phyloP scores from a whole-genome alignment of 2,113 vertebrate genomes.

The Nicator chloris region DNA sequence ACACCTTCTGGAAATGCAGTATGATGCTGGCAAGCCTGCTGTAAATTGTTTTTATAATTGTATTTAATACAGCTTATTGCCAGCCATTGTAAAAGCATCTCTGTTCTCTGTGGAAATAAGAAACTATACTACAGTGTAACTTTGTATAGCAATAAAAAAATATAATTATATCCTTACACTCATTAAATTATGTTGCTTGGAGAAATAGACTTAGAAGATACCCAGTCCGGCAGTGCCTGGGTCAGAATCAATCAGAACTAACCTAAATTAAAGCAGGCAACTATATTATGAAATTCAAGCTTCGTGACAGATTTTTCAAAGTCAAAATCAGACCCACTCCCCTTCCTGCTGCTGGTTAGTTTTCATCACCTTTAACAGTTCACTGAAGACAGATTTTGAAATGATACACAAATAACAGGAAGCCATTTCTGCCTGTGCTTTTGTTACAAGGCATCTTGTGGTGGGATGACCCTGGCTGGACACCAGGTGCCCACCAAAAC shows the following conservation, averaged over 20 bases:
- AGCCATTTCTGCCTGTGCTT: not conserved
- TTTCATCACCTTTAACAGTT: not conserved
- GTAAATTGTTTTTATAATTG: slow-evolving; percentile 4
- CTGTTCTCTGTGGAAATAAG: not conserved
- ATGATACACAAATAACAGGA: not conserved
- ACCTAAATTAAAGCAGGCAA: not conserved
- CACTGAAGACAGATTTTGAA: not conserved
- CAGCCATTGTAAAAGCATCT: not conserved
- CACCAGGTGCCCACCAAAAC: not conserved
- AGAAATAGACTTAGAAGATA: not conserved
- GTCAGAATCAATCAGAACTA: not conserved
- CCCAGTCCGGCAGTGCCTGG: not conserved
- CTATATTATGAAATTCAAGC: not conserved
- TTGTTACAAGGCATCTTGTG: not conserved
- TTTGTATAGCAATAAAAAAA: not conserved
- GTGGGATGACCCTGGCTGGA: not conserved
- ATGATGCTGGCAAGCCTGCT: not conserved
- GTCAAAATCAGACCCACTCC: not conserved
- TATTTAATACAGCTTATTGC: not conserved
- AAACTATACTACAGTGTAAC: not conserved
- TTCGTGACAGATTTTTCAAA: not conserved
- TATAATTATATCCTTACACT: not conserved
- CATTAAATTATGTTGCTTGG: not conserved
- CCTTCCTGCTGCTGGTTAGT: not conserved
- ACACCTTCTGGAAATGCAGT: slow-evolving; percentile 35